Percentiles rank a stretch among this genome's conserved stretches.
Evolutionary conservation across 2,113 vertebrate species (phyloP).

Genomic region (Delphinapterus leucas): DNA sequence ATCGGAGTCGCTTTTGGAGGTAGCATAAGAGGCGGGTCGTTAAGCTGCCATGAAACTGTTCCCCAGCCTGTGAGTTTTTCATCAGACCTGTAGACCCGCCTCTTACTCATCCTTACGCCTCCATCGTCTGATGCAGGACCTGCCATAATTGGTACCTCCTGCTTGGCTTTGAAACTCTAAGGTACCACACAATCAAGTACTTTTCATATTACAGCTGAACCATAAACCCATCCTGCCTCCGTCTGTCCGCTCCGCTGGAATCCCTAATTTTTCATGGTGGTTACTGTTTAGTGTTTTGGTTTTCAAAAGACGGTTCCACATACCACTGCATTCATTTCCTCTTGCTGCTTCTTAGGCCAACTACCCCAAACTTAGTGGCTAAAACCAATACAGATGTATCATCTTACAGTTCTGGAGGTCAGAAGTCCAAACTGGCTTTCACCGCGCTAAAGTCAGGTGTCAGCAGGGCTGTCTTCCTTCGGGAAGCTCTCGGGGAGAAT

Average conservation of each 20-base stretch:
- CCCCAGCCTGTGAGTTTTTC: background rate
- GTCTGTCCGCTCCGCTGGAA: background rate
- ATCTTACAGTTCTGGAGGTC: background rate
- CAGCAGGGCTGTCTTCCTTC: background rate
- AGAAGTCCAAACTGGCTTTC: background rate
- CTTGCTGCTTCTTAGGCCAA: background rate
- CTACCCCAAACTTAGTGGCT: background rate
- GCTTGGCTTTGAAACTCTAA: background rate
- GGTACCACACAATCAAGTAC: background rate
- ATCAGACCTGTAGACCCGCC: background rate
- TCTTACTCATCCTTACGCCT: background rate
- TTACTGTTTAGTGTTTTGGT: background rate
- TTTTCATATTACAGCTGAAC: background rate
- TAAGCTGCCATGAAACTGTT: background rate
- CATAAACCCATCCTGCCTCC: background rate
- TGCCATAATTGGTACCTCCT: background rate
- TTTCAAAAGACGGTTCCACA: background rate
- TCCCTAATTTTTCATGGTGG: background rate
- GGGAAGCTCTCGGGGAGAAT: background rate
- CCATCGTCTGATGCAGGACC: background rate
- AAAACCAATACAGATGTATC: background rate
- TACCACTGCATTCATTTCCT: background rate
- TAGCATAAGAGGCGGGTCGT: background rate
- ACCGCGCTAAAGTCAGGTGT: background rate
- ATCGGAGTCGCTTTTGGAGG: background rate